phyloP scores from a whole-genome alignment of 2,113 vertebrate species.

The Ploceus nigricollis region DNA sequence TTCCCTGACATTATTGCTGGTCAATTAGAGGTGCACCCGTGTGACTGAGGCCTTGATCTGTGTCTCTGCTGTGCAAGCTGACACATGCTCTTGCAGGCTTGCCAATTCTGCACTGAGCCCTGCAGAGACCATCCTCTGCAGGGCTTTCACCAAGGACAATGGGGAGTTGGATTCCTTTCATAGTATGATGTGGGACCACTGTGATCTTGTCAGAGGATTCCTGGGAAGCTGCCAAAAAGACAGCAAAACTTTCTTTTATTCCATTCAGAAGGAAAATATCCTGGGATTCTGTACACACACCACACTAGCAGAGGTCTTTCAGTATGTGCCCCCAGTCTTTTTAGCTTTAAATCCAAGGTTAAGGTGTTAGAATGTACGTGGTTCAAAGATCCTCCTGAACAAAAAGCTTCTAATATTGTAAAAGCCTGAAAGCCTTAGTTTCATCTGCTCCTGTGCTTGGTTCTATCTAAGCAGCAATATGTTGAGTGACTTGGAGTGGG shows the following conservation, averaged over 20 bases:
- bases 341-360: conserved; percentile 24
- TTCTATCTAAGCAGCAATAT: conserved; percentile 1
- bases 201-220: background rate
- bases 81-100: background rate
- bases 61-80: background rate
- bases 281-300: background rate
- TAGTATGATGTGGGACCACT: background rate
- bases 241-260: conserved; percentile 28
- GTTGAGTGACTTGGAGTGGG: background rate
- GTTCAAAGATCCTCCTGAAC: background rate
- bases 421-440: conserved; percentile 11
- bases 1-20: background rate
- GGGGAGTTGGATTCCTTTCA: background rate
- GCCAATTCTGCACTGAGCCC: background rate
- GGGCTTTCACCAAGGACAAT: background rate
- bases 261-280: conserved; percentile 27
- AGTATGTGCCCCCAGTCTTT: background rate
- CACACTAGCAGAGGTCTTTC: background rate
- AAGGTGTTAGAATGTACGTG: background rate
- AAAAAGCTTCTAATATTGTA: conserved; percentile 7
- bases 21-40: background rate
- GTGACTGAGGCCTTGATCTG: background rate
- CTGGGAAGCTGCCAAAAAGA: conserved; percentile 20
- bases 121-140: background rate
- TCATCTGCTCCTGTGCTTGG: background rate